Evolutionary conservation across 2,888 invertebrate species (phyloP).

Genomic region (Acanthopleura granulata): DNA sequence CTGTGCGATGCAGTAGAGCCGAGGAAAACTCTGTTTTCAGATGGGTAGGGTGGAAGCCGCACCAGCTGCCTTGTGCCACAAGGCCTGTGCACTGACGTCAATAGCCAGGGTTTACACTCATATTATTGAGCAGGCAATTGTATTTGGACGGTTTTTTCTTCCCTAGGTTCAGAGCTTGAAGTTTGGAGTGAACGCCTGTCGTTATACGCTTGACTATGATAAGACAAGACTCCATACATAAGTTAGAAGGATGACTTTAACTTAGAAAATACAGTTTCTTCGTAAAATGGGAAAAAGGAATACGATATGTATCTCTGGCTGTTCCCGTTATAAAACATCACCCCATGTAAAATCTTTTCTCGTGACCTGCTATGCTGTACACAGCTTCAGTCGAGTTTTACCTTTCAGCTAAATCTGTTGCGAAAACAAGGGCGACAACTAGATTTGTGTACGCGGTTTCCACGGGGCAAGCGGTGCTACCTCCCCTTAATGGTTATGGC

Average conservation of each 20-base stretch:
- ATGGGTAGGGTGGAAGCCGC: constrained; percentile 42
- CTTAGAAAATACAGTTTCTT: constrained; percentile 18
- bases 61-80: constrained; percentile 56
- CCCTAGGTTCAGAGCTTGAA: constrained; percentile 19
- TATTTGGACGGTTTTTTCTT: constrained; percentile 53
- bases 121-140: constrained; percentile 65
- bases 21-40: background rate
- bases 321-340: constrained; percentile 66
- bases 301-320: constrained; percentile 39
- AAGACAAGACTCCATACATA: background rate
- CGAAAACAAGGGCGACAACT: constrained; percentile 3
- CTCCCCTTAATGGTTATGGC: too few species aligned
- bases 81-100: constrained; percentile 66
- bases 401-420: background rate
- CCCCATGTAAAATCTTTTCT: constrained; percentile 41
- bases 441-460: too few species aligned
- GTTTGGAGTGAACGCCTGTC: constrained; percentile 18
- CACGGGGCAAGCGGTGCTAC: too few species aligned
- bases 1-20: background rate
- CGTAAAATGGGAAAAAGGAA: constrained; percentile 11
- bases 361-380: background rate
- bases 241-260: constrained; percentile 1
- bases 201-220: constrained; percentile 17
- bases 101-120: constrained; percentile 53
- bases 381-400: constrained; percentile 10